Base-by-base conservation (phyloP, 2,888 invertebrate species). In the Bursaphelenchus okinawaensis region DNA sequence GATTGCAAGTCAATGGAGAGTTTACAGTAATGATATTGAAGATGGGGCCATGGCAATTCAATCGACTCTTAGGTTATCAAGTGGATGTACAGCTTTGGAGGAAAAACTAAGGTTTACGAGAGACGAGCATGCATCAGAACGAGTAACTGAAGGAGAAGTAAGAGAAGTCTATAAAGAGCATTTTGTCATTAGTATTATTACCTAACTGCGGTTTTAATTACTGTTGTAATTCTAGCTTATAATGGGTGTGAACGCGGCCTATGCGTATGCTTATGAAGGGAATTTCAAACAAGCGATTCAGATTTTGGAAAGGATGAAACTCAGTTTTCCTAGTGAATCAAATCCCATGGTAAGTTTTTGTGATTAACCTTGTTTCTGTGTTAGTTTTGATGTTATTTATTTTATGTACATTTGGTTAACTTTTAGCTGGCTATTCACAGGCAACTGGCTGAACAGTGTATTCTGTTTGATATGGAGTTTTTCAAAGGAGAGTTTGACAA, bases 301-400 rank as follows among this genome's bases (percentile, higher is more conserved):
- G 8, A 16, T 29, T 31, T 19, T 59, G 20, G 60, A 1, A 2
- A 20, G 23, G 9, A 19, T 59, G 19, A 59, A 40, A 29, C 8
- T 19, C 9, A 22, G 23, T 4, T 59, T 51, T 29, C 60, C 60
- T 1, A 16, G 19, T 23, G 60, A 61, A 26, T n/a, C 7, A 3
- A 59, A 59, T 27, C 60, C 60, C 20, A n/a, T 59, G 60, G 60
- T 59, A 54, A 54, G 24, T n/a, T 26, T 54, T 19, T 50, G 27
- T 56, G 7, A 54, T 12, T 19, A 7, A 28, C n/a, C 12, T 29
- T 8, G n/a, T 19, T 56, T 19, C 7, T 31, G 7, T 8, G 23
- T 28, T 56, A 8, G 22, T 20, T 29, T 19, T 19, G 31, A n/a
- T n/a, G n/a, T n/a, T n/a, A n/a, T n/a, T n/a, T n/a, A n/a, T n/a